Evolutionary conservation across 1,140 invertebrate genomes (phyloP), one percentile per base, ranked within the genome.

Genomic region (Oryctes rhinoceros): DNA sequence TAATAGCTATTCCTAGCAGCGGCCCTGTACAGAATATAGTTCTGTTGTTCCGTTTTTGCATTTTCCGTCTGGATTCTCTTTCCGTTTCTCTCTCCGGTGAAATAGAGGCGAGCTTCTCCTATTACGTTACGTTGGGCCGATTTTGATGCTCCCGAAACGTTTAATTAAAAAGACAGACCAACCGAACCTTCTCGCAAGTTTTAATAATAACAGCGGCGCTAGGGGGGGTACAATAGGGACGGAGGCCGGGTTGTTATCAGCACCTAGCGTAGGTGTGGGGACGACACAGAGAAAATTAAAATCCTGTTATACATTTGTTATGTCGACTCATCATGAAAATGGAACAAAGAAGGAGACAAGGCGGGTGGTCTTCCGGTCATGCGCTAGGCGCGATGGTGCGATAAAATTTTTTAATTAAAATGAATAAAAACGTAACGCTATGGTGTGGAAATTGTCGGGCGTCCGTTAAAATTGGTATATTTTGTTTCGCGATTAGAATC

Each of bases 91-190:
- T 39, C 39, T 10, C 39, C 39, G 9, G 39, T 44, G 39, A 18
- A 1, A 4, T 53, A 15, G 65, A 67, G 10, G 65, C 65, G 65
- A 67, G 20, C 18, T 5, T 35, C 7, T 24, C 65, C 18, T 5
- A 18, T 18, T 67, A 67, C n/a, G 10, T 15, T 48, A 15, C n/a
- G 18, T 35, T 24, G 20, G 65, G 65, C 6, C n/a, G n/a, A 20
- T 18, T 67, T 20, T 24, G n/a, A 24, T 35, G n/a, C 13, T 30
- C 1, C 49, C 49, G 13, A 67, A 67, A 67, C 65, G 65, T 67
- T 67, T 67, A 67, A 67, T 67, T 67, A 67, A 67, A 67, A 67
- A 67, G 65, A 67, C 65, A 67, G 65, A 18, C 3, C 20, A 4
- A 18, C 10, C 65, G 4, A 20, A 44, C 39, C 53, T 18, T 62